Base-by-base conservation (phyloP, 2,797 vertebrate species). In the Tokudaia muenninki region DNA sequence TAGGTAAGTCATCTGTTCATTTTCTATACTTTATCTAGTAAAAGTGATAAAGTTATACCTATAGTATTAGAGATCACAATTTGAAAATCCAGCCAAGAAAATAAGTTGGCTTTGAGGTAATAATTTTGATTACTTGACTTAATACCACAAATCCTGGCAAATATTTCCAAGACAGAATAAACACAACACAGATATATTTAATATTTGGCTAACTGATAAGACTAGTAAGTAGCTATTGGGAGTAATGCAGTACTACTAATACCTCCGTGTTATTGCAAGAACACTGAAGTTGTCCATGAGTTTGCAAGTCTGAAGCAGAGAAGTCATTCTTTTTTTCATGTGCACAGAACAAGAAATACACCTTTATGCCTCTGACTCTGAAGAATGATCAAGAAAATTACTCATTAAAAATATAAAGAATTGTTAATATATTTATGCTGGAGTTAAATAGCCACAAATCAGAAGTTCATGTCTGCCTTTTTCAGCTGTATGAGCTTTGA, bases 61-160 rank as follows among this genome's bases (percentile, higher is more conserved):
- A 72, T 1, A 59, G 1, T 8, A 70, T 59, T 63, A 29, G 37
- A 96, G 44, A 74, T 80, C 26, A 82, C 16, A 17, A 37, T 41
- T 78, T 93, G 72, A 90, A 97, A 94, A 82, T 61, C 52, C 78
- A 61, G 16, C 26, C 55, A 87, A 83, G 22, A 92, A 90, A 93
- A 91, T 21, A 1, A 91, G 47, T 77, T 90, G 70, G 2, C 65
- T 92, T 22, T 82, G 59, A 86, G 29, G 94, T 50, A 93, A 93
- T 1, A 47, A 44, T 34, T 63, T 96, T 75, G 31, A 34, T 94
- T 92, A 44, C 70, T 67, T 90, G 52, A 84, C 61, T 87, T 90
- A 81, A 91, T 50, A 77, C 13, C 95, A 1, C 4, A 29, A 89
- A 59, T 0, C 0, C 57, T 92, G 89, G 44, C 31, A 86, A 92